Evolutionary conservation across 2,797 vertebrate species (phyloP), one percentile per base, ranked within the genome.

Genomic region (Remorina albescens): DNA sequence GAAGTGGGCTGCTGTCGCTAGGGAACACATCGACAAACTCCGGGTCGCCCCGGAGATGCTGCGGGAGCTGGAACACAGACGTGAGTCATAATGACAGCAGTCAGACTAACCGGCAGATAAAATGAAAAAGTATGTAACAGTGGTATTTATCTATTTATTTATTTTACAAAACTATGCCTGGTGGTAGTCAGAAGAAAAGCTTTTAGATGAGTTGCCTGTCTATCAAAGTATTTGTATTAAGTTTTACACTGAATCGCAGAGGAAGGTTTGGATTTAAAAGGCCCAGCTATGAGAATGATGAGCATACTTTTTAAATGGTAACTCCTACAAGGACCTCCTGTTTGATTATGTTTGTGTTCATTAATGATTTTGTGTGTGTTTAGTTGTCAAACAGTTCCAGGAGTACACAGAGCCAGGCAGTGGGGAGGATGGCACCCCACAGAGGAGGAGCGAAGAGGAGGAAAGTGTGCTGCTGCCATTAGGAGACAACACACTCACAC

Each of bases 321-420:
- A 57, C 26, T 37, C 51, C 11, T 32, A 26, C 9, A 26, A 16
- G 23, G 10, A 56, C 19, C 51, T 16, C 53, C 5, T 76, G 21
- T 63, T 26, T 41, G 6, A 36, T 2, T 18, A 3, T 26, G 86
- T 89, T 64, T 91, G 34, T 8, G 32, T 39, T 4, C 36, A 2
- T 19, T 1, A 23, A 86, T 89, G 65, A 90, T 26, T 70, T 16
- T 81, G 37, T 71, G 37, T 46, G 3, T 41, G 83, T 88, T 66
- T 89, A 99, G 98, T 99, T 93, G 95, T 98, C 87, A 98, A 97
- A 94, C 96, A 98, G 91, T 99, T 99, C 91, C 98, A 99, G 92
- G 98, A 99, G 86, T 99, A 99, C 71, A 85, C 95, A 85, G 98
- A 99, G 81, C 98, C 98, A 13, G 97, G 97, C 70, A 96, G 96